Conservation (phyloP, 1,140 invertebrate species). For the Idris sp. region DNA sequence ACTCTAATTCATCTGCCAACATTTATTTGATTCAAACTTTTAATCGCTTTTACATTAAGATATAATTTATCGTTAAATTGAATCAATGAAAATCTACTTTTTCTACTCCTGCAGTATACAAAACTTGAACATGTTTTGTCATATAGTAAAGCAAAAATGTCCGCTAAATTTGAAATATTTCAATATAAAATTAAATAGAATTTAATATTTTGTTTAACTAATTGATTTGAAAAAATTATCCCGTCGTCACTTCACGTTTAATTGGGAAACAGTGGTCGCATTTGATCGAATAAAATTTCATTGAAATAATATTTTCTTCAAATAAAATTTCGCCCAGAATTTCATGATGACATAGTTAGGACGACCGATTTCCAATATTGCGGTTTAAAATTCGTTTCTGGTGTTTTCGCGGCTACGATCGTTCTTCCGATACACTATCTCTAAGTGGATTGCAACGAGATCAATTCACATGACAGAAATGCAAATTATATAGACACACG, state of each 20-base stretch:
- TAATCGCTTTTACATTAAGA: constrained; percentile 35
- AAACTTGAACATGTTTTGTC: too few relatives aligned
- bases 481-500: constrained; percentile 45
- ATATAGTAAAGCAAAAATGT: too few relatives aligned
- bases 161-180: too few relatives aligned
- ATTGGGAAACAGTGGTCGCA: too few relatives aligned
- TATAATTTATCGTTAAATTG: constrained; percentile 14
- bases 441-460: constrained; percentile 33
- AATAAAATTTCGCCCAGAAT: constrained; percentile 38
- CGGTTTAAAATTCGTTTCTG: constrained; percentile 35
- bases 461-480: constrained; percentile 42
- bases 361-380: constrained; percentile 37
- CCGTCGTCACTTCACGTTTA: too few relatives aligned
- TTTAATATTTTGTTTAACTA: too few relatives aligned
- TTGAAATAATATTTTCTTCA: too few relatives aligned
- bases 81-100: constrained; percentile 1
- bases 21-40: constrained; percentile 47
- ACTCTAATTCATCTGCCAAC: constrained; percentile 35
- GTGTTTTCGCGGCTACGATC: constrained; percentile 32
- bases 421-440: constrained; percentile 9
- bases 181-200: too few relatives aligned
- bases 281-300: too few relatives aligned
- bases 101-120: too few relatives aligned
- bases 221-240: too few relatives aligned
- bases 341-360: constrained; percentile 37